Percentiles rank a stretch among this genome's conserved stretches.
Conservation (phyloP, 2,113 vertebrate species). For the Neotragus moschatus region DNA sequence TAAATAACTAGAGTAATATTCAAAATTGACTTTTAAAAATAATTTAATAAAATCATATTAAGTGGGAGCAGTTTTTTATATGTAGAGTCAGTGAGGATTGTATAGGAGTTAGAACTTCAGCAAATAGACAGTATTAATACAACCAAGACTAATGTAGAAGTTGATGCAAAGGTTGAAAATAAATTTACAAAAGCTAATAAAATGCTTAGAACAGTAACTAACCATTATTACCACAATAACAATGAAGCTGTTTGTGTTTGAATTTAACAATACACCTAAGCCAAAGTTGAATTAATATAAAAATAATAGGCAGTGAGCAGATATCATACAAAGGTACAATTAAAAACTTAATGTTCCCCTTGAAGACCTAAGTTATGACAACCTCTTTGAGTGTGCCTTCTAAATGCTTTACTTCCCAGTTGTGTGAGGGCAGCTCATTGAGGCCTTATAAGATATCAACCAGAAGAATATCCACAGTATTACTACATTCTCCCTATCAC, state of each 20-base stretch:
- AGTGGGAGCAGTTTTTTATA: background rate
- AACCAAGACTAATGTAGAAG: background rate
- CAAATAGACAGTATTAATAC: background rate
- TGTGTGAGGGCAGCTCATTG: background rate
- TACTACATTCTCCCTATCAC: background rate
- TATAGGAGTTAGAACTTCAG: background rate
- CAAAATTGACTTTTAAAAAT: constrained; percentile 26
- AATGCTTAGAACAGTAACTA: constrained; percentile 30
- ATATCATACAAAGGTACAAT: constrained; percentile 27
- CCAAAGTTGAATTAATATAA: constrained; percentile 51
- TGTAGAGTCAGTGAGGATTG: background rate
- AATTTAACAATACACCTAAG: constrained; percentile 46
- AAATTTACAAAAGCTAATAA: constrained; percentile 65
- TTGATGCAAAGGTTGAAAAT: constrained; percentile 39
- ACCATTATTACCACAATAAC: constrained; percentile 45
- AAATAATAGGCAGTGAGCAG: constrained; percentile 35
- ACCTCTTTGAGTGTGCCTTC: background rate
- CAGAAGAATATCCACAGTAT: background rate
- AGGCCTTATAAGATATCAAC: background rate
- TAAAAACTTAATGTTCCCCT: constrained; percentile 8
- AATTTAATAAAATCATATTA: constrained; percentile 40
- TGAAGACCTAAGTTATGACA: background rate
- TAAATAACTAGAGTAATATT: constrained; percentile 11
- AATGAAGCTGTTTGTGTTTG: background rate
- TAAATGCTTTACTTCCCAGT: background rate